A percentile compares a stretch with the other conserved stretches of the same genome.
These are phyloP conservation scores for Neoarius graeffei DNA, from an alignment of 2,113 vertebrate species.

Conservation along the genomic window DNA sequence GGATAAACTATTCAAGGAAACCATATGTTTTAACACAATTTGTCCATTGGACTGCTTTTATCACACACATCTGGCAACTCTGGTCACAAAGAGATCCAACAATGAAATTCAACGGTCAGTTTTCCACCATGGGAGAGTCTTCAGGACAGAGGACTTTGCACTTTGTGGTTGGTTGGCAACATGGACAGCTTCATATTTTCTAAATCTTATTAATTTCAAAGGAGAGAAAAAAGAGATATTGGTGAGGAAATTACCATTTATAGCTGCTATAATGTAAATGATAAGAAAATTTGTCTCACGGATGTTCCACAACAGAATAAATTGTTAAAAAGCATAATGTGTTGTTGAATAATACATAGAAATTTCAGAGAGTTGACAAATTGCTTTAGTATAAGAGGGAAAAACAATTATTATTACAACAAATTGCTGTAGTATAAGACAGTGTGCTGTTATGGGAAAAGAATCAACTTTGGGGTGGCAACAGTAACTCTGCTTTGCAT, in stretches of 20 bases:
- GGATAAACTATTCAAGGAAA: background rate
- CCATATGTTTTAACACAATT: background rate
- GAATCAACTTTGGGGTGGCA: background rate
- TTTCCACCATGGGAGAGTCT: background rate
- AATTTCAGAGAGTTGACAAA: background rate
- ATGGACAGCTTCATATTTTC: background rate
- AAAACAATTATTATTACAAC: background rate
- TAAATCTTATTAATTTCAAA: too few relatives aligned
- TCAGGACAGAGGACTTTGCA: background rate
- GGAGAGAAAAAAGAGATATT: too few relatives aligned
- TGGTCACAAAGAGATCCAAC: background rate
- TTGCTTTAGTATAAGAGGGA: background rate
- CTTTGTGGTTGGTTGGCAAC: background rate
- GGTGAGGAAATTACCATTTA: background rate
- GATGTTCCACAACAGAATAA: background rate
- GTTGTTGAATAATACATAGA: background rate
- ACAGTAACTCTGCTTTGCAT: background rate
- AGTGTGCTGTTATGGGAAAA: background rate
- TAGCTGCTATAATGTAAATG: background rate
- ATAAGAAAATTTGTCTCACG: background rate
- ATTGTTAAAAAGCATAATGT: background rate
- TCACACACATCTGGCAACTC: background rate
- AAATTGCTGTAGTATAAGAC: background rate
- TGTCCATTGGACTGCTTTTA: background rate
- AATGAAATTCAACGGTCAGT: background rate